phyloP scores from a whole-genome alignment of 2,888 invertebrate genomes.

The Melangyna quadrimaculata region DNA sequence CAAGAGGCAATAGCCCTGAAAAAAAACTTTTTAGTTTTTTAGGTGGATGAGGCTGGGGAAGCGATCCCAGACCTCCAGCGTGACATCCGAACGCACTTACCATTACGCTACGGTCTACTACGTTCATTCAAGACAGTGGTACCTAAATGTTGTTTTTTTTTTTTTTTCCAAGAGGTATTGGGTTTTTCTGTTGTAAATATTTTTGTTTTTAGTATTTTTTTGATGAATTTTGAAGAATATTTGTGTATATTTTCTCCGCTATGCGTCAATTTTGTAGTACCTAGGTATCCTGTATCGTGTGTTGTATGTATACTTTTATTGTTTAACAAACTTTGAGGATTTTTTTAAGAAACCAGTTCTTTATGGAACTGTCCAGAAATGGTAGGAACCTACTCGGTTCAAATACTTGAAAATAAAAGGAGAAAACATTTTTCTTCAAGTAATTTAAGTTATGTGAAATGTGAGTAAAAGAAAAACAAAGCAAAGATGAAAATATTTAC shows the following conservation, averaged over 20 bases:
- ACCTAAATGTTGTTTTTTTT: slow-evolving; percentile 55
- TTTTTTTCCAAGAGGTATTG: slow-evolving; percentile 18
- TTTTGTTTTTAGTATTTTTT: slow-evolving; percentile 2
- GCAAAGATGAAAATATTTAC: slow-evolving; percentile 1
- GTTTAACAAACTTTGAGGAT: background rate
- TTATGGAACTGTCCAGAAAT: background rate
- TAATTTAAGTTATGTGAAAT: background rate
- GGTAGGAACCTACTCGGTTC: background rate
- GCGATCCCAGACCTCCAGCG: too few relatives aligned
- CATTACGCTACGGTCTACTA: too few relatives aligned
- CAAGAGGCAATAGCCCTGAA: too few relatives aligned
- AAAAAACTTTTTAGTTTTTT: too few relatives aligned
- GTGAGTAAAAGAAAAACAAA: background rate
- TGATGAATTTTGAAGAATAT: slow-evolving; percentile 48
- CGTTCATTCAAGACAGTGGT: slow-evolving; percentile 25
- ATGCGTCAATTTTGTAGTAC: slow-evolving; percentile 55
- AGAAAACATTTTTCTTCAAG: background rate
- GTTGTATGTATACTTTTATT: background rate
- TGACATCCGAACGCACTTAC: too few relatives aligned
- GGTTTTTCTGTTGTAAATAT: slow-evolving; percentile 20
- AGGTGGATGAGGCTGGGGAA: too few relatives aligned
- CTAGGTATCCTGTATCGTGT: background rate
- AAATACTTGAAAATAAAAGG: background rate
- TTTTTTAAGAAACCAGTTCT: background rate
- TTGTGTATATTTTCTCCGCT: slow-evolving; percentile 10